Percentiles rank a stretch among this genome's conserved stretches.
These are phyloP conservation scores for Andrena camellia DNA, from an alignment of 2,888 invertebrate species.

Conservation along the genomic window DNA sequence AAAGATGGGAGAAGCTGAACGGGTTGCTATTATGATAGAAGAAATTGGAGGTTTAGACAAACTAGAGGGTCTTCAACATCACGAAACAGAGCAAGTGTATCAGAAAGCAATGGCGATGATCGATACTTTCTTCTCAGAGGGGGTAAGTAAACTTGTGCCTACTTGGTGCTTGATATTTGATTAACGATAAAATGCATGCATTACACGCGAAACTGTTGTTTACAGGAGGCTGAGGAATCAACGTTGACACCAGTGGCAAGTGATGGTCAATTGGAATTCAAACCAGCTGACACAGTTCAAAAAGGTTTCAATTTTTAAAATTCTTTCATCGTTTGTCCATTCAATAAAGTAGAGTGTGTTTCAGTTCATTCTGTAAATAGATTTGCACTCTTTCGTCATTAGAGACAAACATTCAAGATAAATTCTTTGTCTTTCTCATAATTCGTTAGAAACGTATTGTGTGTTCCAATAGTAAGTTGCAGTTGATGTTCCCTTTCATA, in stretches of 20 bases:
- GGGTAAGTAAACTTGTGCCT: constrained; percentile 79
- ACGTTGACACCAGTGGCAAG: constrained; percentile 68
- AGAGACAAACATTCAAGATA: constrained; percentile 35
- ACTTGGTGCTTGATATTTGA: background rate
- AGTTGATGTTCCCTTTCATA: constrained; percentile 36
- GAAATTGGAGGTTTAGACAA: constrained; percentile 96
- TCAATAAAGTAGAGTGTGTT: constrained; percentile 47
- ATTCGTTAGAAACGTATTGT: constrained; percentile 23
- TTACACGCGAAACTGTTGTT: constrained; percentile 9
- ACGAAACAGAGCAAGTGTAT: constrained; percentile 96
- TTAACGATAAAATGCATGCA: background rate
- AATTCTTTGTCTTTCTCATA: constrained; percentile 20
- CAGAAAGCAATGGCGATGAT: constrained; percentile 92
- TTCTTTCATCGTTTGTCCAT: constrained; percentile 20
- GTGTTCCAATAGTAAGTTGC: constrained; percentile 20
- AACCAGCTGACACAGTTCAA: constrained; percentile 71
- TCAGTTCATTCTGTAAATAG: constrained; percentile 60
- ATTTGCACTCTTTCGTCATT: constrained; percentile 41
- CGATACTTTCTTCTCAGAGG: constrained; percentile 91
- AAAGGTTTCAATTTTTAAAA: constrained; percentile 78
- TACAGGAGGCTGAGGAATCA: constrained; percentile 73
- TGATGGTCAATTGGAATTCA: constrained; percentile 78
- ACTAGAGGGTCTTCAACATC: constrained; percentile 94
- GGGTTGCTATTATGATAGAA: constrained; percentile 93
- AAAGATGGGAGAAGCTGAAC: constrained; percentile 91